Conservation (phyloP, 1,140 invertebrate genomes). For the Lethrus apterus region DNA sequence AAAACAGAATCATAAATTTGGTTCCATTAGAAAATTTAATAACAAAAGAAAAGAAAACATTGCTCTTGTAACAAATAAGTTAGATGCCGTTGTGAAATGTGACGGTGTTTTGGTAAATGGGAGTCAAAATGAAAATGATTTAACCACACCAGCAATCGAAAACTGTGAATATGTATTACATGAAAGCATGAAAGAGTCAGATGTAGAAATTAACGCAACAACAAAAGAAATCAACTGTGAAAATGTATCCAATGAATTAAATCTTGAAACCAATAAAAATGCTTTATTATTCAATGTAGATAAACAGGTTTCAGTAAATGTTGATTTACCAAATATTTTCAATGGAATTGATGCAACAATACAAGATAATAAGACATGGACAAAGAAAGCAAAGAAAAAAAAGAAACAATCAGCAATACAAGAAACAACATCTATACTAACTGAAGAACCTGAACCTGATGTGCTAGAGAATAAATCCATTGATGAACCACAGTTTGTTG, state of each 20-base stretch:
- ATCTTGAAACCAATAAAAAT: too few species aligned
- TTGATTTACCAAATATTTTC: too few species aligned
- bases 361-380: too few species aligned
- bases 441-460: conserved; percentile 18
- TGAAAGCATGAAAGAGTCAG: neutral
- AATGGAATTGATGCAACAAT: too few species aligned
- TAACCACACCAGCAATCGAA: too few species aligned
- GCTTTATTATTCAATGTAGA: too few species aligned
- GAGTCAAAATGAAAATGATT: neutral
- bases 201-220: neutral
- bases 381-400: too few species aligned
- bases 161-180: too few species aligned
- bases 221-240: too few species aligned
- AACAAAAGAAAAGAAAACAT: conserved; percentile 14
- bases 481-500: neutral
- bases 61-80: neutral
- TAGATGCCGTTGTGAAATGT: neutral
- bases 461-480: conserved; percentile 20
- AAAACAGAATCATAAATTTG: neutral
- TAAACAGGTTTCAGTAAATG: too few species aligned
- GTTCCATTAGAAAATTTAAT: neutral
- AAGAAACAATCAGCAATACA: too few species aligned
- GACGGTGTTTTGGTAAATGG: neutral
- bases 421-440: neutral
- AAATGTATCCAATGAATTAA: too few species aligned